Evolutionary conservation across 1,140 invertebrate species (phyloP), one percentile per base, ranked within the genome.

Genomic region (Drosophila nikananu): DNA sequence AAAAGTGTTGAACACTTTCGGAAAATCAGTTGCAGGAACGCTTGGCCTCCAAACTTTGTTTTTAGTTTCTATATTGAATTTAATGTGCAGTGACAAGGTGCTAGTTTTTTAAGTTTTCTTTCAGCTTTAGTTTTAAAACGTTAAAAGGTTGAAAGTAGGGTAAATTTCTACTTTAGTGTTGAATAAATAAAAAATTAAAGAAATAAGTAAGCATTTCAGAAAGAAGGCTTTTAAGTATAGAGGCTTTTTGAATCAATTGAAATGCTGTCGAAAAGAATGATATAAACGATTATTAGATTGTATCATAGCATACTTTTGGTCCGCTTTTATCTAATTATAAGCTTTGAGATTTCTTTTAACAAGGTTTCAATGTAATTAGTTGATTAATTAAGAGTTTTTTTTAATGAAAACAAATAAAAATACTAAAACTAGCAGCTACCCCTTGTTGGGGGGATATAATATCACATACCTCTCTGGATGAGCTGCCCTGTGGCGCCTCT

Each of bases 1-100:
- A 2, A 67, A 68, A 44, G 23, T 44, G 19, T 42, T 49, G 49
- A 65, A 68, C 59, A 51, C 55, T 61, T 77, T 32, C 15, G 17
- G 55, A 64, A 12, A 27, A 19, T 21, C 12, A 6, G 25, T 15
- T 15, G 13, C 27, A 42, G 7, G 9, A 41, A 71, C 49, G 2
- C n/a, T 12, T 49, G 10, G 21, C 27, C 13, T 27, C 4, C 1
- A 17, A 71, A 59, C 21, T 30, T 19, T 23, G 17, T n/a, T 21
- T 37, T 3, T 25, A 25, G 55, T 62, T 17, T 13, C 46, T 8
- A 15, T 27, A 60, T 46, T 46, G n/a, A 23, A 62, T 62, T 52
- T 52, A 3, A 23, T 51, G 30, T 51, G 44, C 35, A 61, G 17
- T 23, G 19, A 48, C 17, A 21, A 37, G 32, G 15, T 37, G 52